Percentiles rank a stretch among this genome's conserved stretches.
These are phyloP conservation scores for Diadophis punctatus DNA, from an alignment of 2,113 vertebrate genomes.

Conservation along the genomic window DNA sequence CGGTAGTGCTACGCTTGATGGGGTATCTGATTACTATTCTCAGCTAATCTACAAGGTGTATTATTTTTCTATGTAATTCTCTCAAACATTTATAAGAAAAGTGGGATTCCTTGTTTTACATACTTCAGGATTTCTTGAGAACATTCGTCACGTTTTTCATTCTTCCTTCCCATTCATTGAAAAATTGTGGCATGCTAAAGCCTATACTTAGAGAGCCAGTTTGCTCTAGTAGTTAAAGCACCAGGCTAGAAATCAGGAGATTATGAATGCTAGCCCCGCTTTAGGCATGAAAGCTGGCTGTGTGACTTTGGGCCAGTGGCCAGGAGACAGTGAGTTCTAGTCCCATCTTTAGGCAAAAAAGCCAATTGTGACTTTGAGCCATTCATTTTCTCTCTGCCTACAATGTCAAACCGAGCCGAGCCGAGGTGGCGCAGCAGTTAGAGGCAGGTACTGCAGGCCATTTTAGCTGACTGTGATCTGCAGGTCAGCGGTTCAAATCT, in stretches of 20 bases:
- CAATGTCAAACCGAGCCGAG: not conserved
- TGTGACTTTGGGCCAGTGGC: not conserved
- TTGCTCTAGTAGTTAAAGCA: not conserved
- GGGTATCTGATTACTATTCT: constrained; percentile 92
- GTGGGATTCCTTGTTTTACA: fast-evolving
- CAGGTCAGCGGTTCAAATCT: too few relatives aligned
- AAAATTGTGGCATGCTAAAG: constrained; percentile 25
- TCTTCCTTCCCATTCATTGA: not conserved
- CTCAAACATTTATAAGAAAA: constrained; percentile 8
- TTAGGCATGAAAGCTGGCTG: not conserved
- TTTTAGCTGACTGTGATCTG: too few relatives aligned
- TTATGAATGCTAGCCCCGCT: not conserved
- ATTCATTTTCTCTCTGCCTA: not conserved
- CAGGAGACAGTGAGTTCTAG: not conserved
- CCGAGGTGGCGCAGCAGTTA: too few relatives aligned
- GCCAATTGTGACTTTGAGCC: not conserved
- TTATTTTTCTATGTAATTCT: constrained; percentile 26
- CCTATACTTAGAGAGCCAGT: not conserved
- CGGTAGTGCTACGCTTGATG: constrained; percentile 87
- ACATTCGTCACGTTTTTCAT: not conserved
- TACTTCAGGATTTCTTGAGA: not conserved
- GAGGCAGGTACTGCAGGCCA: too few relatives aligned
- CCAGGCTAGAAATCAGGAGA: not conserved
- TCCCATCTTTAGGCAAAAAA: not conserved
- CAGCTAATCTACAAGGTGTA: constrained; percentile 90